Percentiles rank a stretch among this genome's conserved stretches.
phyloP scores from a whole-genome alignment of 2,888 invertebrate genomes.

The Chesias legatella region DNA sequence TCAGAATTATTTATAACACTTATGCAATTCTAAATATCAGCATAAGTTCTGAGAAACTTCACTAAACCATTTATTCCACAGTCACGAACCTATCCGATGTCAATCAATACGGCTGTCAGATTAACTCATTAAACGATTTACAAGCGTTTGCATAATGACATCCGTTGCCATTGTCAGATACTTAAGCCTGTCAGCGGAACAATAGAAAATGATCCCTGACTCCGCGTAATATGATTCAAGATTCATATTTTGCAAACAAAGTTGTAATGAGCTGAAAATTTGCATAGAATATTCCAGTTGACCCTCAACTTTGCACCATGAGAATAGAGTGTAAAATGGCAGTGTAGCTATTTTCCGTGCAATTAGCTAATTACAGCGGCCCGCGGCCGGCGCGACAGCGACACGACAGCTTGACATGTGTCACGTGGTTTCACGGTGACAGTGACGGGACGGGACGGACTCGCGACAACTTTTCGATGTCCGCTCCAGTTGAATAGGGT shows the following conservation, averaged over 20 bases:
- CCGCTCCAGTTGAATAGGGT: constrained; percentile 38
- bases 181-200: constrained; percentile 20
- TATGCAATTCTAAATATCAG: constrained; percentile 4
- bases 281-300: constrained; percentile 19
- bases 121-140: constrained; percentile 52
- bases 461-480: constrained; percentile 58
- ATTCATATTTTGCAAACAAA: constrained; percentile 33
- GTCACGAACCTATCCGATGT: constrained; percentile 30
- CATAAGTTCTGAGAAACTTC: constrained; percentile 15
- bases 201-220: constrained; percentile 37
- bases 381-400: constrained; percentile 27
- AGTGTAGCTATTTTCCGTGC: constrained; percentile 35
- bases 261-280: constrained; percentile 49
- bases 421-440: constrained; percentile 41
- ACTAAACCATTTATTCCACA: constrained; percentile 19
- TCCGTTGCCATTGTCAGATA: constrained; percentile 28
- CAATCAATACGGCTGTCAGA: constrained; percentile 53
- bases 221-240: constrained; percentile 34
- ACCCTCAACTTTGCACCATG: constrained; percentile 14
- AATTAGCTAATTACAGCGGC: constrained; percentile 62
- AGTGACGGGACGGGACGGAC: constrained; percentile 46
- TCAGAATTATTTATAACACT: background rate
- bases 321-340: constrained; percentile 7
- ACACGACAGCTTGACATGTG: constrained; percentile 43
- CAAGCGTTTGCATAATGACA: constrained; percentile 41